These are phyloP conservation scores for Trinorchestia longiramus DNA, from an alignment of 1,140 invertebrate genomes.

Conservation along the genomic window DNA sequence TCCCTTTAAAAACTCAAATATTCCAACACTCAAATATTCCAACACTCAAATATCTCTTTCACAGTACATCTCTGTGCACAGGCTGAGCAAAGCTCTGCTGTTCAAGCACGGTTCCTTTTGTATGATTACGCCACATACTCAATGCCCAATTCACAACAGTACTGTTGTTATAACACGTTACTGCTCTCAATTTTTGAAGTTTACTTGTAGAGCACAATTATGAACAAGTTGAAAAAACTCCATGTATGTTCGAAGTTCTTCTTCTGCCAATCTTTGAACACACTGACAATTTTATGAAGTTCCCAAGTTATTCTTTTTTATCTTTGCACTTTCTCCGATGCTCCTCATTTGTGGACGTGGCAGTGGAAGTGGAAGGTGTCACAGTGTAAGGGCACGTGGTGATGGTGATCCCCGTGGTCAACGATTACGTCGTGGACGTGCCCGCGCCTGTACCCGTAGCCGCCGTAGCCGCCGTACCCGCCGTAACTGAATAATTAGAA, in stretches of 20 bases:
- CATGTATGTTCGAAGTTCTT: not conserved
- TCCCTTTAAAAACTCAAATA: not conserved
- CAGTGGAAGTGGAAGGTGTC: constrained; percentile 20
- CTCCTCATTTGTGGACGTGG: not conserved
- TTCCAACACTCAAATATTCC: not conserved
- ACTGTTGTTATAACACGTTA: not conserved
- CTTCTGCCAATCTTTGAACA: not conserved
- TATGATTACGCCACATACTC: not conserved
- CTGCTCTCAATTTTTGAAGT: not conserved
- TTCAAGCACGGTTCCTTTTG: not conserved
- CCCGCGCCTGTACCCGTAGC: not conserved
- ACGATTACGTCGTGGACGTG: not conserved
- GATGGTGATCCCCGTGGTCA: constrained; percentile 24
- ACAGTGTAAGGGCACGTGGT: constrained; percentile 23
- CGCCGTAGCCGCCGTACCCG: not conserved
- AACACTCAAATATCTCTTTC: not conserved
- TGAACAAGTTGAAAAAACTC: not conserved
- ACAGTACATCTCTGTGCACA: not conserved
- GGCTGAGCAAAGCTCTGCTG: not conserved
- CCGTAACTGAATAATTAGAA: not conserved
- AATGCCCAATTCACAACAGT: not conserved
- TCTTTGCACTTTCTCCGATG: not conserved
- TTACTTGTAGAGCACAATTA: not conserved
- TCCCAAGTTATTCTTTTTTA: not conserved
- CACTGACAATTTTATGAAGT: not conserved